phyloP scores from a whole-genome alignment of 2,797 vertebrate species.

The Tapera naevia region DNA sequence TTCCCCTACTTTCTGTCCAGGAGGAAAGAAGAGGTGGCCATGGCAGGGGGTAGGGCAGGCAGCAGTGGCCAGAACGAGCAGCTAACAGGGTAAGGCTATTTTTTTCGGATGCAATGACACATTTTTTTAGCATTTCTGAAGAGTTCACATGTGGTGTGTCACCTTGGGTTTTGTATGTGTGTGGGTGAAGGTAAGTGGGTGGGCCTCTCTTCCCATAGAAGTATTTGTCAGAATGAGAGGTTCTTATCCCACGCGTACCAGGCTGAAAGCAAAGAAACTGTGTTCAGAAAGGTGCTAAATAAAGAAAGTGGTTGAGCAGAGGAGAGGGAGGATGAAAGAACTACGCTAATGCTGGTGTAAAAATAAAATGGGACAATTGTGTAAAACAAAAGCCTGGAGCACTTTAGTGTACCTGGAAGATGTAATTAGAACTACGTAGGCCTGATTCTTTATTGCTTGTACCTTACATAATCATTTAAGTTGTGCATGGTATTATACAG shows the following conservation, averaged over 20 bases:
- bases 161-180: background rate
- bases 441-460: background rate
- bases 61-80: background rate
- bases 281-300: slow-evolving; percentile 29
- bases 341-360: background rate
- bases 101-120: background rate
- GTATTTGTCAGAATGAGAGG: background rate
- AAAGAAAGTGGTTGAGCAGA: slow-evolving; percentile 15
- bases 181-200: background rate
- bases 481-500: background rate
- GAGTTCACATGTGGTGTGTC: background rate
- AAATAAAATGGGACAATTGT: slow-evolving; percentile 27
- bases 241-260: background rate
- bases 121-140: background rate
- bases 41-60: background rate
- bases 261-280: slow-evolving; percentile 14
- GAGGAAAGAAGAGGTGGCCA: rapidly evolving
- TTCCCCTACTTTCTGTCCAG: background rate
- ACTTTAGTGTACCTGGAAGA: background rate
- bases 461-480: background rate
- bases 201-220: background rate
- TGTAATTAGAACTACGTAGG: background rate
- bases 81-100: background rate
- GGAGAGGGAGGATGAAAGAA: slow-evolving; percentile 16
- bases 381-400: slow-evolving; percentile 31